Conservation (phyloP, 2,888 invertebrate genomes). For the Lampropteryx suffumata region DNA sequence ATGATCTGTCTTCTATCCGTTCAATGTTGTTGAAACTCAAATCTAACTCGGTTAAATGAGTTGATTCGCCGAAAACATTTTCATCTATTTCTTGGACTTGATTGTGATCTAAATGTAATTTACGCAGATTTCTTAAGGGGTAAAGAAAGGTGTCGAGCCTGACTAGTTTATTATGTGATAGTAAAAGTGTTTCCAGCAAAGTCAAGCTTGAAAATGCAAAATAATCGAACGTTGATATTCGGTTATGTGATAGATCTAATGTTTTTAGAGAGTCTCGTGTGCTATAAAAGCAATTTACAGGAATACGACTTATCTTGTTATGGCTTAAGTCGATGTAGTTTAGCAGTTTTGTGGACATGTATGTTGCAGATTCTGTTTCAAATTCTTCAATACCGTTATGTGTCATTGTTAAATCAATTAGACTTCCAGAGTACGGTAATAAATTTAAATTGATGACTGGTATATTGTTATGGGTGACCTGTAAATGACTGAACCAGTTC, state of each 20-base stretch:
- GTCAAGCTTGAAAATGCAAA: slow-evolving; percentile 10
- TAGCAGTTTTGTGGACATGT: slow-evolving; percentile 1
- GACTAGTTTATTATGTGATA: slow-evolving; percentile 14
- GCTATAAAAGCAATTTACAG: slow-evolving; percentile 5
- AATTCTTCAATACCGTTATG: slow-evolving; percentile 11
- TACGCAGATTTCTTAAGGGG: slow-evolving; percentile 3
- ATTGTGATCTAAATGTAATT: slow-evolving; percentile 10
- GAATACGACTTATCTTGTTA: slow-evolving; percentile 9
- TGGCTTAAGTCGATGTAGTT: slow-evolving; percentile 5
- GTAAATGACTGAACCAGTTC: background rate
- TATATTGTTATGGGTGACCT: slow-evolving; percentile 3
- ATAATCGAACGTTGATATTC: slow-evolving; percentile 7
- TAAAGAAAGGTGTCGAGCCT: slow-evolving; percentile 1
- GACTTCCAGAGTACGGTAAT: background rate
- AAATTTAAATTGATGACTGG: slow-evolving; percentile 9
- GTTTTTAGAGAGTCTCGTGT: slow-evolving; percentile 7
- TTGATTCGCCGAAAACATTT: slow-evolving; percentile 2
- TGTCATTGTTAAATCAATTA: slow-evolving; percentile 1
- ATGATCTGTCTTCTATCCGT: slow-evolving; percentile 6
- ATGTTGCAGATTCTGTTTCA: background rate
- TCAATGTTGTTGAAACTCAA: slow-evolving; percentile 14
- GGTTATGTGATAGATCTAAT: slow-evolving; percentile 16
- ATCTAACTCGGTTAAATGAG: slow-evolving; percentile 2
- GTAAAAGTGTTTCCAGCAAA: background rate
- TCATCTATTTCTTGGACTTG: slow-evolving; percentile 1